Evolutionary conservation across 2,797 vertebrate species (phyloP).

Genomic region (Onychomys leucogaster): DNA sequence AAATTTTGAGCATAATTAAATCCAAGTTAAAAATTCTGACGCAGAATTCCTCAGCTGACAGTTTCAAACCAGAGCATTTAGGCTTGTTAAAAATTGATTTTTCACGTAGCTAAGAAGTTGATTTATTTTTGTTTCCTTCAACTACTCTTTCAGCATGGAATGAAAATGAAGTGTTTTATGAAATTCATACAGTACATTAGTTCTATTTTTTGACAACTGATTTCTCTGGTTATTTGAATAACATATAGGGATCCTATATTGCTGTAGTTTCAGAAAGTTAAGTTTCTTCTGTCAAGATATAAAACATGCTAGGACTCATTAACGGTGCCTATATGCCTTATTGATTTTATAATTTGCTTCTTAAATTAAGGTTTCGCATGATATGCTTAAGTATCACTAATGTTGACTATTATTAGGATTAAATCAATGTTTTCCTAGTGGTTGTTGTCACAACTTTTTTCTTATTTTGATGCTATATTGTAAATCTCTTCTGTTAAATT

Average conservation of each 20-base stretch:
- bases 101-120: conserved; percentile 9
- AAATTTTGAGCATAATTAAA: conserved; percentile 49
- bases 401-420: not conserved
- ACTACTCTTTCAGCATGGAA: conserved; percentile 37
- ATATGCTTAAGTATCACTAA: not conserved
- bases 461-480: not conserved
- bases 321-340: not conserved
- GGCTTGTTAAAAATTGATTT: conserved; percentile 70
- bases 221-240: conserved; percentile 58
- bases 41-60: conserved; percentile 35
- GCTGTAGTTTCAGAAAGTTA: not conserved
- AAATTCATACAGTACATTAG: not conserved
- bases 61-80: conserved; percentile 50
- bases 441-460: conserved; percentile 12
- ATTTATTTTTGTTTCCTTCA: conserved; percentile 62
- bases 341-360: conserved; percentile 66
- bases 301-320: conserved; percentile 36
- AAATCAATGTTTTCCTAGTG: conserved; percentile 55
- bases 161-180: conserved; percentile 57
- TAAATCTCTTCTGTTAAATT: conserved; percentile 39
- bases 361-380: conserved; percentile 13
- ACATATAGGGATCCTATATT: not conserved
- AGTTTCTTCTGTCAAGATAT: conserved; percentile 41
- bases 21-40: conserved; percentile 15
- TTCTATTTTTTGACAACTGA: conserved; percentile 50